Percentiles rank a stretch among this genome's conserved stretches.
Conservation (phyloP, 2,888 invertebrate species). For the Athalia rosae region DNA sequence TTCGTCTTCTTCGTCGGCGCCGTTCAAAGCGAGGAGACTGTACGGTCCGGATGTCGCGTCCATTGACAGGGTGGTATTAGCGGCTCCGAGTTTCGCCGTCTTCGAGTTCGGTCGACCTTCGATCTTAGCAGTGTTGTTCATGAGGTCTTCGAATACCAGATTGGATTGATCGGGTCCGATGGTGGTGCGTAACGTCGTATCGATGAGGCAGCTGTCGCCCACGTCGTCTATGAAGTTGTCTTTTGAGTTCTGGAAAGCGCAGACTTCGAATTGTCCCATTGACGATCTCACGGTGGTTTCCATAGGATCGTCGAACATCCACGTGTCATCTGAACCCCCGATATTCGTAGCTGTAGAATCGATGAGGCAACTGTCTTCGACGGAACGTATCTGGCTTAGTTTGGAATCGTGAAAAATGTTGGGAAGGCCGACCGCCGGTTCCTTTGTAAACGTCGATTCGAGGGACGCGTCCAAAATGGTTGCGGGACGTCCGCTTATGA, state of each 20-base stretch:
- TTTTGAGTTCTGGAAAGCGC: slow-evolving; percentile 51
- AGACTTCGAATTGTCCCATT: neutral
- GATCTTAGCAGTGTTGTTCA: slow-evolving; percentile 1
- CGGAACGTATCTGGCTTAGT: slow-evolving; percentile 1
- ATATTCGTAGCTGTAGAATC: neutral
- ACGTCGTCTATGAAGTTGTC: slow-evolving; percentile 63
- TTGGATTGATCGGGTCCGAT: neutral
- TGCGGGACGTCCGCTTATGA: neutral
- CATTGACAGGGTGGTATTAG: too few relatives aligned
- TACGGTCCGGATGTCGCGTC: slow-evolving; percentile 76
- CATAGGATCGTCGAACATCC: neutral
- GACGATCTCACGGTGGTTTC: neutral
- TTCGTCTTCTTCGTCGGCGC: slow-evolving; percentile 45
- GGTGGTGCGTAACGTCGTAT: slow-evolving; percentile 49
- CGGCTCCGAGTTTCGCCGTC: slow-evolving; percentile 6
- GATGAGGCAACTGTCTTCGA: slow-evolving; percentile 22
- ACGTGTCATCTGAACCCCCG: neutral
- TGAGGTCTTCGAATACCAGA: neutral
- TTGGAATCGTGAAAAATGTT: slow-evolving; percentile 12
- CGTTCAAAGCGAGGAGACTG: slow-evolving; percentile 75
- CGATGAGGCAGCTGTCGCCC: slow-evolving; percentile 61
- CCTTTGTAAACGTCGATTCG: neutral
- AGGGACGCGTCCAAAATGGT: neutral
- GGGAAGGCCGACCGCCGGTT: neutral
- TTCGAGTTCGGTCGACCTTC: neutral